Conservation (phyloP, 1,140 invertebrate genomes). For the Physella acuta region DNA sequence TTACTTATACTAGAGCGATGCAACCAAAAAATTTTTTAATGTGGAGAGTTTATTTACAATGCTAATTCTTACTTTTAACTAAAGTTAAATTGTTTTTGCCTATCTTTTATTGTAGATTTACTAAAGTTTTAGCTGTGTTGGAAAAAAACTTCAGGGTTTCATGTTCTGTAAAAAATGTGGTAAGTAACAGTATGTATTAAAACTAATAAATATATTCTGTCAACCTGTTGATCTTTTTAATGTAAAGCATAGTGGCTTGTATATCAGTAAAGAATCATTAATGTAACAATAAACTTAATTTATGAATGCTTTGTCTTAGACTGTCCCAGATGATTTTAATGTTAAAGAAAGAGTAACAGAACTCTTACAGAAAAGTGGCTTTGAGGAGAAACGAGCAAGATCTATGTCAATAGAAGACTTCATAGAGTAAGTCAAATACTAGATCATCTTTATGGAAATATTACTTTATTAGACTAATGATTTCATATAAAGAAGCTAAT, state of each 20-base stretch:
- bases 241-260: no score
- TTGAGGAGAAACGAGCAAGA: slow-evolving; percentile 81
- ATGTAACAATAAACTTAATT: no score
- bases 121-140: slow-evolving; percentile 77
- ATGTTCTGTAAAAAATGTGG: slow-evolving; percentile 84
- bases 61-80: slow-evolving; percentile 60
- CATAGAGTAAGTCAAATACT: slow-evolving; percentile 74
- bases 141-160: slow-evolving; percentile 91
- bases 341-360: slow-evolving; percentile 82
- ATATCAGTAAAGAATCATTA: no score
- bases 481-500: neutral
- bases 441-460: slow-evolving; percentile 22
- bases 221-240: no score
- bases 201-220: no score
- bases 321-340: slow-evolving; percentile 77
- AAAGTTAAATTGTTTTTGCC: no score
- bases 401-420: slow-evolving; percentile 97
- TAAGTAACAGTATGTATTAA: no score
- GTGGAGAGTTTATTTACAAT: slow-evolving; percentile 79
- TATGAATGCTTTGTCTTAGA: no score
- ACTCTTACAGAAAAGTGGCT: slow-evolving; percentile 69
- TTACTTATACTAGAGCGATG: slow-evolving; percentile 14
- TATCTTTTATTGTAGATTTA: slow-evolving; percentile 68
- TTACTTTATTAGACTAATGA: neutral
- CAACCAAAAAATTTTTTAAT: slow-evolving; percentile 67